phyloP scores from a whole-genome alignment of 2,797 vertebrate species.

The Peromyscus melanophrys region DNA sequence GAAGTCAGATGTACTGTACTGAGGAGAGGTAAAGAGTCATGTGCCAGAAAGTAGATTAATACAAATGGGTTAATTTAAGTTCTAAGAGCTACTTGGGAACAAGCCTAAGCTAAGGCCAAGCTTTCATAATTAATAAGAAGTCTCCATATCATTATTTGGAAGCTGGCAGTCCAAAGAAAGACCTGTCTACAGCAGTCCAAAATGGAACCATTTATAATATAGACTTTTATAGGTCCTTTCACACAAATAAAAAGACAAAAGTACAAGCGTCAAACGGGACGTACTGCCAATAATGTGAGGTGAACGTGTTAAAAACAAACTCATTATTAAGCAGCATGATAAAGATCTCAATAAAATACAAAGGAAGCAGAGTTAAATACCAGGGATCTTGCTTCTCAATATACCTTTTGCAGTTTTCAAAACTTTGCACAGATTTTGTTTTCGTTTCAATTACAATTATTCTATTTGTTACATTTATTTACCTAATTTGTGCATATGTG shows the following conservation, averaged over 20 bases:
- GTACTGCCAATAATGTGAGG: conserved; percentile 28
- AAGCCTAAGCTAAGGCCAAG: not conserved
- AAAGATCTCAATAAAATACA: conserved; percentile 26
- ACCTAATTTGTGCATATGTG: not conserved
- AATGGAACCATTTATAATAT: conserved; percentile 29
- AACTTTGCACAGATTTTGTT: conserved; percentile 28
- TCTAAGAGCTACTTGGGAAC: not conserved
- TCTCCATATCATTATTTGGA: not conserved
- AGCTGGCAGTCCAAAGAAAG: not conserved
- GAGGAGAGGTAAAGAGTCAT: not conserved
- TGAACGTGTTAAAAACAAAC: conserved; percentile 42
- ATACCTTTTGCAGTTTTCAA: conserved; percentile 33
- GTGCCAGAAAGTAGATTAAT: not conserved
- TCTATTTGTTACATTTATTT: not conserved
- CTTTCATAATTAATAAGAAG: not conserved
- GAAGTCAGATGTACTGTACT: not conserved
- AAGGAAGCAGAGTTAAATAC: not conserved
- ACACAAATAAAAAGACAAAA: conserved; percentile 42
- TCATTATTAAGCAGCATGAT: conserved; percentile 42
- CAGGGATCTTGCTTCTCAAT: conserved; percentile 26
- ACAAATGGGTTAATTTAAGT: not conserved
- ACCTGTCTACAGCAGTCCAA: not conserved
- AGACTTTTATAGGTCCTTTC: not conserved
- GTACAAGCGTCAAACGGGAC: not conserved
- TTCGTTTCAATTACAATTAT: conserved; percentile 4